Evolutionary conservation across 2,113 vertebrate genomes (phyloP), one percentile per base, ranked within the genome.

Genomic region (Charadrius vociferus): DNA sequence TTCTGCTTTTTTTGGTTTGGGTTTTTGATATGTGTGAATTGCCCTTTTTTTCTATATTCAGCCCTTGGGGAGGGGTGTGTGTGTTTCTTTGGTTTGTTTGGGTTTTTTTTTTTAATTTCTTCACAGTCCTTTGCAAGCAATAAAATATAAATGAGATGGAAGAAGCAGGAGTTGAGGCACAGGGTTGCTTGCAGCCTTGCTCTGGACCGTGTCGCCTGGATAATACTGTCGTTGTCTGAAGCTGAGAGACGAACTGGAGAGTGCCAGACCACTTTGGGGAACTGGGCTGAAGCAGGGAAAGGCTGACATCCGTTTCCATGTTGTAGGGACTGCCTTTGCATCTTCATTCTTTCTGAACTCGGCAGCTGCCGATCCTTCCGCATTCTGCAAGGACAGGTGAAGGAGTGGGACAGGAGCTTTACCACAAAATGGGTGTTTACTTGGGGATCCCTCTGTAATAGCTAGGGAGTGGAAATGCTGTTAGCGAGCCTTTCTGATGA

Each of bases 241-340:
- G 37, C 39, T 39, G 50, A 59, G 50, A 43, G 24, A 47, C 23
- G 37, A 45, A 52, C 19, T 50, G 62, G 34, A 74, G 45, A 26
- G 15, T 74, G n/a, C 30, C 2, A 1, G 34, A 26, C 29, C 24
- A 12, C 39, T 73, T 5, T 66, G 32, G 14, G 6, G 22, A 66
- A 36, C n/a, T 36, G 8, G 17, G 8, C n/a, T 75, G 52, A 71
- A 90, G 39, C 14, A 45, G 18, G 36, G n/a, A 34, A 81, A 36
- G 36, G 37, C 4, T 85, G 34, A 21, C 9, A 5, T n/a, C 0
- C 1, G 1, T 77, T 91, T 81, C 67, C 12, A 1, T 5, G 4
- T 23, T 47, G 27, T 5, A 14, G 24, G 7, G 8, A 34, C 70
- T 62, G 65, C 18, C 24, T 82, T 62, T 65, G n/a, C 5, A 7